Percentiles rank a stretch among this genome's conserved stretches.
These are phyloP conservation scores for Erethizon dorsatum DNA, from an alignment of 2,797 vertebrate genomes.

Conservation along the genomic window DNA sequence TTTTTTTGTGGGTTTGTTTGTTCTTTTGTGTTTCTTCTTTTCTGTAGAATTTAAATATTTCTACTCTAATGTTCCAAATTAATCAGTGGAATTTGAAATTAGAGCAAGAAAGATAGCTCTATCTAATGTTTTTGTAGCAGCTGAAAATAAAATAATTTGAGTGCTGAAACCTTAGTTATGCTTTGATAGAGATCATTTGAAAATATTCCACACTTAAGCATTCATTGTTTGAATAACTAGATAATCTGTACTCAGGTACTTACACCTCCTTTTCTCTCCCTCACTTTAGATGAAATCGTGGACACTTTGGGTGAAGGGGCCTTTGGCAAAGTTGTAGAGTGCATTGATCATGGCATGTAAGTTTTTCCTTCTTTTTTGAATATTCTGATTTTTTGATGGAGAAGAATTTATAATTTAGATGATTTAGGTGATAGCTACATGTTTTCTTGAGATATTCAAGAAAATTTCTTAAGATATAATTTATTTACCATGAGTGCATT, in stretches of 20 bases:
- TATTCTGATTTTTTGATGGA: slow-evolving; percentile 21
- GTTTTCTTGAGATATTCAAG: slow-evolving; percentile 51
- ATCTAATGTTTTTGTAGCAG: slow-evolving; percentile 84
- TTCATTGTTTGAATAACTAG: slow-evolving; percentile 83
- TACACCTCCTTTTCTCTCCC: slow-evolving; percentile 69
- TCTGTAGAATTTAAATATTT: slow-evolving; percentile 86
- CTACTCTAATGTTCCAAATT: slow-evolving; percentile 85
- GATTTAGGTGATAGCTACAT: neutral
- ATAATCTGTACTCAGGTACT: slow-evolving; percentile 71
- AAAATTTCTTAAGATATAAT: slow-evolving; percentile 2
- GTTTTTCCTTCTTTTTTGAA: slow-evolving; percentile 78
- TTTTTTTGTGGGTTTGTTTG: slow-evolving; percentile 87
- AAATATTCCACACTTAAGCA: slow-evolving; percentile 85
- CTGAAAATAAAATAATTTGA: slow-evolving; percentile 86
- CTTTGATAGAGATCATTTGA: slow-evolving; percentile 85
- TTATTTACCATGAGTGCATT: neutral
- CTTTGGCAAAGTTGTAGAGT: slow-evolving; percentile 96
- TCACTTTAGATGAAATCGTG: slow-evolving; percentile 94
- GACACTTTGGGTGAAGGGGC: slow-evolving; percentile 96
- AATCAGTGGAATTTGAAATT: slow-evolving; percentile 85
- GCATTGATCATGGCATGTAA: slow-evolving; percentile 95
- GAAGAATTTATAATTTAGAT: slow-evolving; percentile 12
- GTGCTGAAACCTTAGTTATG: slow-evolving; percentile 86
- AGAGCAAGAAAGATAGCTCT: slow-evolving; percentile 86
- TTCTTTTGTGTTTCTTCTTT: slow-evolving; percentile 87